phyloP scores from a whole-genome alignment of 2,113 vertebrate species.

The Proterorhinus semilunaris region DNA sequence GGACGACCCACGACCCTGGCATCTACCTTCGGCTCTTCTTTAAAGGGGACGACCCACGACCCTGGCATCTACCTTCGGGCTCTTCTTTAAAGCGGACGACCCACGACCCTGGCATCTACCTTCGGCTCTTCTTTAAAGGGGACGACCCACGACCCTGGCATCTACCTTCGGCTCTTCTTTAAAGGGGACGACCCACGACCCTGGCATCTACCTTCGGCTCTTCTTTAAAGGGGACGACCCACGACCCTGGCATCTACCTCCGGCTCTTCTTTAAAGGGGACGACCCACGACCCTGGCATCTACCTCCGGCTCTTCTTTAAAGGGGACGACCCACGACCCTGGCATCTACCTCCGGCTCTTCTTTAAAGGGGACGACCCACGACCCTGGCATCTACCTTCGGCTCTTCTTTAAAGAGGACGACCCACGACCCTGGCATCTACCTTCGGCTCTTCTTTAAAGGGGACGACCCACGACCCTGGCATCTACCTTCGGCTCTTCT shows the following conservation, averaged over 20 bases:
- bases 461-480: constrained; percentile 33
- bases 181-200: constrained; percentile 31
- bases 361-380: constrained; percentile 20
- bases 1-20: constrained; percentile 34
- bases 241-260: constrained; percentile 32
- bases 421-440: constrained; percentile 35
- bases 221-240: constrained; percentile 16
- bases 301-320: no score
- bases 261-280: not conserved
- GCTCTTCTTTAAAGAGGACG: constrained; percentile 9
- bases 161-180: no score
- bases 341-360: no score
- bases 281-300: constrained; percentile 38
- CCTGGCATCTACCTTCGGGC: no score
- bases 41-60: constrained; percentile 30
- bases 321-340: constrained; percentile 34
- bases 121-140: not conserved
- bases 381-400: no score
- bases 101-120: constrained; percentile 28
- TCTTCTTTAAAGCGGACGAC: constrained; percentile 20
- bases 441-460: not conserved
- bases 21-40: no score
- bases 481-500: no score
- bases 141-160: constrained; percentile 34
- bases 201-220: no score